These are phyloP conservation scores for Psettodes erumei DNA, from an alignment of 2,113 vertebrate species.

Conservation along the genomic window DNA sequence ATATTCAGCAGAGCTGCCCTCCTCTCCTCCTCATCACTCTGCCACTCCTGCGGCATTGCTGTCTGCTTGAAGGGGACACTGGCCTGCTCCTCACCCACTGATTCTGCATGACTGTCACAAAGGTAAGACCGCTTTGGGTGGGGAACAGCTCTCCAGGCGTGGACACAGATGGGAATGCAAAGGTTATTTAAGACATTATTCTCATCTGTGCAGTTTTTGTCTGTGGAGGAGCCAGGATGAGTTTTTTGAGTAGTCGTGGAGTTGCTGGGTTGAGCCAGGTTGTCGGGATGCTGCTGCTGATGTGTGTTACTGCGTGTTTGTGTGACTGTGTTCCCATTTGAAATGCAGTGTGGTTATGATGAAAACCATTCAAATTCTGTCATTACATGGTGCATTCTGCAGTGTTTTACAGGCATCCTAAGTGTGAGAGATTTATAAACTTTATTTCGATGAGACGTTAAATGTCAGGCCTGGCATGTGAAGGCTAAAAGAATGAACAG, in stretches of 20 bases:
- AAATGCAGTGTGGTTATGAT: neutral
- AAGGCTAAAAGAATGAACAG: neutral
- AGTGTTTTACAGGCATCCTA: neutral
- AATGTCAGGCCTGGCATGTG: neutral
- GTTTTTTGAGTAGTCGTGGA: conserved; percentile 43
- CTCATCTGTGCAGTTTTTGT: neutral
- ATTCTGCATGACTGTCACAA: conserved; percentile 95
- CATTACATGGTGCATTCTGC: conserved; percentile 1
- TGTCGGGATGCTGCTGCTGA: conserved; percentile 45
- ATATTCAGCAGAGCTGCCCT: conserved; percentile 72
- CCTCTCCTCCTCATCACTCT: conserved; percentile 73
- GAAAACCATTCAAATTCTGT: neutral
- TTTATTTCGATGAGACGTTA: conserved; percentile 1
- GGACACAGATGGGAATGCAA: neutral
- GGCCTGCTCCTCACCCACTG: conserved; percentile 78
- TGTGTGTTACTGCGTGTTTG: conserved; percentile 3
- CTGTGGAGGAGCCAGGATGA: neutral
- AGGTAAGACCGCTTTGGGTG: conserved; percentile 82
- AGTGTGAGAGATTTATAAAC: conserved; percentile 8
- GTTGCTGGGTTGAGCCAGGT: conserved; percentile 38
- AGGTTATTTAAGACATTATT: conserved; percentile 20
- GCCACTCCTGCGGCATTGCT: conserved; percentile 74
- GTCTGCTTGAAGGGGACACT: conserved; percentile 77
- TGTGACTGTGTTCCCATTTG: neutral
- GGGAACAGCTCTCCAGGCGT: conserved; percentile 20